phyloP scores from a whole-genome alignment of 2,113 vertebrate genomes.

The Myocastor coypus region DNA sequence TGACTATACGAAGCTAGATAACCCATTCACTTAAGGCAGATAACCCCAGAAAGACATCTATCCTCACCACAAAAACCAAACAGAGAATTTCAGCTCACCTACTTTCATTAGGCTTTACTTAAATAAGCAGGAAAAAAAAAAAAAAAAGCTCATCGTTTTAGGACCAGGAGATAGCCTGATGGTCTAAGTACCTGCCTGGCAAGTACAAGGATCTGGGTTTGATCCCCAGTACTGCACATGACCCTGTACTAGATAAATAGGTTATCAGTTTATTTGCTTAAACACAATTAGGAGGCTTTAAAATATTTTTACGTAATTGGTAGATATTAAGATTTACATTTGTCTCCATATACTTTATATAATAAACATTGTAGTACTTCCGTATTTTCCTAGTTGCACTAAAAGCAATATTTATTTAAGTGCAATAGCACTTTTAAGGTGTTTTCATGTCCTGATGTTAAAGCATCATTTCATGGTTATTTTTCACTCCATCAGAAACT shows the following conservation, averaged over 20 bases:
- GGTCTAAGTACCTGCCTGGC: no score
- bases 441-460: neutral
- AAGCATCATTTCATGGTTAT: neutral
- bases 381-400: neutral
- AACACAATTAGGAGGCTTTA: constrained; percentile 16
- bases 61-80: constrained; percentile 22
- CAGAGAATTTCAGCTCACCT: neutral
- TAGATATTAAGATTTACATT: neutral
- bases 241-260: neutral
- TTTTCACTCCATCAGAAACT: neutral
- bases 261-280: constrained; percentile 10
- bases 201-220: no score
- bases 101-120: neutral
- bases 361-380: neutral
- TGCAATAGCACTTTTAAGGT: neutral
- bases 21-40: neutral
- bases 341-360: neutral
- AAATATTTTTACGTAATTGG: neutral
- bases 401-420: neutral
- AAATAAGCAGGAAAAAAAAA: neutral
- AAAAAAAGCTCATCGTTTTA: no score
- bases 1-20: neutral
- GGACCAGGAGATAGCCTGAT: no score
- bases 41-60: neutral
- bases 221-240: no score